These are phyloP conservation scores for Chaenodraco wilsoni DNA, from an alignment of 2,797 vertebrate genomes.

Conservation along the genomic window DNA sequence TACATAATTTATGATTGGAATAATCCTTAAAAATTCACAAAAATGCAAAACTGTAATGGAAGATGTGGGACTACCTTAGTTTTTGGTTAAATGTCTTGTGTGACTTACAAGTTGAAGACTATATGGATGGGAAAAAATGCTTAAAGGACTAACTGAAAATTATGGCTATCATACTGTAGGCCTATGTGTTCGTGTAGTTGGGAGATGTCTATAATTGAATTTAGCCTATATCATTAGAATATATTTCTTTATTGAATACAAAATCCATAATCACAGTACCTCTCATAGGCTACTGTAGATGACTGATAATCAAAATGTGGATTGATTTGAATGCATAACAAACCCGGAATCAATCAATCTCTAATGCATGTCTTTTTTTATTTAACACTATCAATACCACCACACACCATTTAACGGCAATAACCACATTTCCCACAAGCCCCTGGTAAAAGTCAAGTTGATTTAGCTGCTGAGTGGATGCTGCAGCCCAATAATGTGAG, in stretches of 20 bases:
- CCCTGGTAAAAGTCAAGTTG: conserved; percentile 28
- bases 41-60: no score
- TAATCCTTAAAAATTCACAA: no score
- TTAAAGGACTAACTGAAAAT: neutral
- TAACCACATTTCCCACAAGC: conserved; percentile 86
- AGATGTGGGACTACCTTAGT: no score
- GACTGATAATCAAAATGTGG: neutral
- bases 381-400: neutral
- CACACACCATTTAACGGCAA: conserved; percentile 10
- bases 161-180: neutral
- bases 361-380: neutral
- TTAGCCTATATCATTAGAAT: neutral
- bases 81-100: no score
- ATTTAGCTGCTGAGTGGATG: conserved; percentile 68
- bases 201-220: no score
- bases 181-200: neutral
- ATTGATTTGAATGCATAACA: neutral
- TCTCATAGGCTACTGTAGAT: neutral
- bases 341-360: neutral
- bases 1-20: neutral
- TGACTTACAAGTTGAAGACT: neutral
- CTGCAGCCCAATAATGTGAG: conserved; percentile 79
- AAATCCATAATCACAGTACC: neutral
- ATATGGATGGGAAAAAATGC: neutral
- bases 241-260: neutral